Evolutionary conservation across 1,140 invertebrate genomes (phyloP).

Genomic region (Bombus affinis): DNA sequence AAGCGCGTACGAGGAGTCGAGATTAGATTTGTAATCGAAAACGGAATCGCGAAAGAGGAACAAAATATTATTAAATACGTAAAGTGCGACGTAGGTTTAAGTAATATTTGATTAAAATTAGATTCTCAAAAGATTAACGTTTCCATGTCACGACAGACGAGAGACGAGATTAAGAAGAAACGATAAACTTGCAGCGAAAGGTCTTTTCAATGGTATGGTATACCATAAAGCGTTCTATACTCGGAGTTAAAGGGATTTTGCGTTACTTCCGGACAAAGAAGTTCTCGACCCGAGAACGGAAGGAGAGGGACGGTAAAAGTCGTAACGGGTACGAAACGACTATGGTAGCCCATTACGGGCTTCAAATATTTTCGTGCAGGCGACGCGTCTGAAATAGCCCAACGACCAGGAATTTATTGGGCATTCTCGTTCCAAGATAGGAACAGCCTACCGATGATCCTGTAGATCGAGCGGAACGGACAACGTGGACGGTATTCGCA

Average conservation of each 20-base stretch:
- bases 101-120: too few relatives aligned
- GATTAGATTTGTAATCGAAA: too few relatives aligned
- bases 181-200: neutral
- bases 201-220: neutral
- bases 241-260: neutral
- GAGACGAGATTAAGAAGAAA: too few relatives aligned
- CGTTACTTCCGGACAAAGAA: conserved; percentile 10
- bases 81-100: too few relatives aligned
- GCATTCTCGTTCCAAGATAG: conserved; percentile 41
- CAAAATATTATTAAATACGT: too few relatives aligned
- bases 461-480: neutral
- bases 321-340: conserved; percentile 24
- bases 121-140: fast-evolving
- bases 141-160: too few relatives aligned
- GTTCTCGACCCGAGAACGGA: neutral
- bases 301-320: neutral
- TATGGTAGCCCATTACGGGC: conserved; percentile 41
- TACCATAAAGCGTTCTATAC: neutral
- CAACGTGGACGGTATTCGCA: conserved; percentile 56
- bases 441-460: neutral
- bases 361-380: conserved; percentile 59
- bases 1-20: too few relatives aligned
- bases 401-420: conserved; percentile 62
- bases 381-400: conserved; percentile 53
- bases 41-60: too few relatives aligned